phyloP scores from a whole-genome alignment of 2,888 invertebrate species.

The Eupeodes latifasciatus region DNA sequence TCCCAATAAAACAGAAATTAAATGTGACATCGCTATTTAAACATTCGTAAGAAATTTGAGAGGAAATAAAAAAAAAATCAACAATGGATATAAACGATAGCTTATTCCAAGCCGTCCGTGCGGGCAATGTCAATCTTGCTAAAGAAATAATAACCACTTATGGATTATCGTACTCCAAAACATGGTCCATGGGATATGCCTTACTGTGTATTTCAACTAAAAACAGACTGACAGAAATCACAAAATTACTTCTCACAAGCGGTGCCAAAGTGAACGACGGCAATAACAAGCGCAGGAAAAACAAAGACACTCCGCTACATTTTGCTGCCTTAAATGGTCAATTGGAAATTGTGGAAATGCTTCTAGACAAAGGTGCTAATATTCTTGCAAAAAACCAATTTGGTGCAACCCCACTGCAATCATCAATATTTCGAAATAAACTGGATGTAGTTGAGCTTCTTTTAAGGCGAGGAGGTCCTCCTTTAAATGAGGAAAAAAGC shows the following conservation, averaged over 20 bases:
- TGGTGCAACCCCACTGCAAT: conserved; percentile 26
- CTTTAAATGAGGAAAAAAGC: conserved; percentile 22
- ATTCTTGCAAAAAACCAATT: conserved; percentile 15
- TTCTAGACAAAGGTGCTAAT: conserved; percentile 27
- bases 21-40: neutral
- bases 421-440: conserved; percentile 26
- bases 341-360: conserved; percentile 16
- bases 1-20: neutral
- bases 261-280: conserved; percentile 2
- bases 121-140: neutral
- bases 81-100: neutral
- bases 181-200: neutral
- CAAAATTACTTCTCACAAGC: neutral
- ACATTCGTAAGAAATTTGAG: neutral
- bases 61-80: neutral
- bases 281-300: neutral
- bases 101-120: conserved; percentile 6
- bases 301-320: conserved; percentile 15
- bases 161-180: neutral
- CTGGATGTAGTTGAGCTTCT: conserved; percentile 26
- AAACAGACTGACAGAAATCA: neutral
- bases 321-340: neutral
- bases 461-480: conserved; percentile 15
- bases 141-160: neutral
- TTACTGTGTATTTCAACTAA: conserved; percentile 10